Evolutionary conservation across 1,140 invertebrate genomes (phyloP), one percentile per base, ranked within the genome.

Genomic region (Paraescarpia echinospica): DNA sequence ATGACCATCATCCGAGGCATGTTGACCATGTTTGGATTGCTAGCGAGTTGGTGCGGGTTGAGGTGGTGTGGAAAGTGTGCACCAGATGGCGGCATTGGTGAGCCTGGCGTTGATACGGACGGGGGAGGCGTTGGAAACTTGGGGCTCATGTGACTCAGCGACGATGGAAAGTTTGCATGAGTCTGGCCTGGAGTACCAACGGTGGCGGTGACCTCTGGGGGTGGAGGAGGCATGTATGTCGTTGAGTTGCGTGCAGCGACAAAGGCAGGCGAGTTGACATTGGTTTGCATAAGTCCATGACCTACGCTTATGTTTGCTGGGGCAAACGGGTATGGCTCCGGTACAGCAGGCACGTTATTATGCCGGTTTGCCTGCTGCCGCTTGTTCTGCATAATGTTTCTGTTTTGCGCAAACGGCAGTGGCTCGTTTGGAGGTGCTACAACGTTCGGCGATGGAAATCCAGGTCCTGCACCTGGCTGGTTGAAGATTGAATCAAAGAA

Each of bases 321-420:
- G 31, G 48, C 88, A 12, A 89, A 35, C 33, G 35, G 34, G n/a
- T 92, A 91, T 77, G 92, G 92, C 88, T 92, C 88, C n/a, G 91
- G 93, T 91, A 93, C 94, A 77, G 91, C 92, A 33, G 93, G n/a
- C 34, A 92, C 18, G 59, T 92, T 92, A 91, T 94, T 94, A 91
- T 96, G 96, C 93, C 97, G 96, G 31, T 97, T 96, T 91, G 33
- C 33, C 41, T 35, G 31, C 89, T 92, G 48, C 48, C 90, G 92
- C 93, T 93, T 93, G 92, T 93, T 89, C 92, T 95, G 94, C 89
- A 94, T 94, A 92, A 94, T 93, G 93, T 92, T 94, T 94, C 89
- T 95, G 93, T 35, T 93, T 91, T 92, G 93, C 18, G 93, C 94
- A 93, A 95, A 95, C 91, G 95, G 95, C 90, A 96, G 94, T 89